Evolutionary conservation across 2,888 invertebrate genomes (phyloP).

Genomic region (Diogma glabrata): DNA sequence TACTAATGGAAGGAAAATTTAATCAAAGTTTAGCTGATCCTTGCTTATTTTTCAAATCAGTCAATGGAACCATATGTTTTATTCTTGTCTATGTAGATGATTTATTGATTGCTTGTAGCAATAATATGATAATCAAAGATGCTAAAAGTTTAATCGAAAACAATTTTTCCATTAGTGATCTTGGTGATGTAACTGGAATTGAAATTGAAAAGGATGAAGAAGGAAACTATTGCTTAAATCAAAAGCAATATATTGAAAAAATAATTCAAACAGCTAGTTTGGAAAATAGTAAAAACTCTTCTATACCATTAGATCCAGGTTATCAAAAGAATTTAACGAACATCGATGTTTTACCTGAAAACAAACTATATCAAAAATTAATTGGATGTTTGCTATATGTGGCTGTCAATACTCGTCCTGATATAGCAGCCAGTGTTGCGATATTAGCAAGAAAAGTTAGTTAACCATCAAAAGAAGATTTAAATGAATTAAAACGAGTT

Average conservation of each 20-base stretch:
- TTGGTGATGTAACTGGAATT: not conserved
- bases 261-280: not conserved
- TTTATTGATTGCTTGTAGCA: not conserved
- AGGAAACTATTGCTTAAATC: not conserved
- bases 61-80: not conserved
- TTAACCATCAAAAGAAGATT: not conserved
- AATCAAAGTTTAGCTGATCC: not conserved
- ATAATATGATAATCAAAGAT: not conserved
- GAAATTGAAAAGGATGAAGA: not conserved
- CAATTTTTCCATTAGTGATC: not conserved
- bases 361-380: not conserved
- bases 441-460: not conserved
- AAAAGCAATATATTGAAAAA: not conserved
- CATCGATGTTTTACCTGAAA: not conserved
- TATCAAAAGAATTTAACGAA: not conserved
- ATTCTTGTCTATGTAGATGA: not conserved
- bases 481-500: not conserved
- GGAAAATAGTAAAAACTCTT: no score
- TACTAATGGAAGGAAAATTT: not conserved
- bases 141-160: not conserved
- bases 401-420: not conserved
- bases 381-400: not conserved
- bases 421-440: not conserved
- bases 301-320: not conserved
- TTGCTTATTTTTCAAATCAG: not conserved